A percentile compares a stretch with the other conserved stretches of the same genome.
Conservation (phyloP, 1,140 invertebrate genomes). For the Ceratina australensis region DNA sequence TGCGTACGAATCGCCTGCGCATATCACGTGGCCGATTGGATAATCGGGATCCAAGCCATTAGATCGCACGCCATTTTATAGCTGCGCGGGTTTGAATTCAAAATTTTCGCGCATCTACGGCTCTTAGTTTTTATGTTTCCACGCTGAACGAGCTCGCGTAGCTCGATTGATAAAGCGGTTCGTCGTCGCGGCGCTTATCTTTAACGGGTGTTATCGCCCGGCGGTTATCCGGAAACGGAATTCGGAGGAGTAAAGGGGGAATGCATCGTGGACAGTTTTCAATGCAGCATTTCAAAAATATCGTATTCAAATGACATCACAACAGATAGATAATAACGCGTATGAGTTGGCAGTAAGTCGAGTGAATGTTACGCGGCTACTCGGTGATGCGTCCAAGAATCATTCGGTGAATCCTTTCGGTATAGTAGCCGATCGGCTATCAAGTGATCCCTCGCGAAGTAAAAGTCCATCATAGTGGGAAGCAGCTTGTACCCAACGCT, state of each 20-base stretch:
- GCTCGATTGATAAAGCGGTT: too few species aligned
- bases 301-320: neutral
- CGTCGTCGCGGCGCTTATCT: neutral
- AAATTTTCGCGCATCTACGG: neutral
- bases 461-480: constrained; percentile 74
- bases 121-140: neutral
- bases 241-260: neutral
- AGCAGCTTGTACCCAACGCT: constrained; percentile 74
- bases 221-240: neutral
- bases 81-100: neutral
- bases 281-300: neutral
- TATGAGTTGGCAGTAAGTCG: neutral
- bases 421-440: constrained; percentile 72
- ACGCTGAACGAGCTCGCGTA: neutral
- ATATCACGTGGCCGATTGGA: neutral
- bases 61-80: constrained; percentile 2
- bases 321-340: neutral
- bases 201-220: neutral
- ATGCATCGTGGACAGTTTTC: neutral
- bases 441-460: constrained; percentile 62
- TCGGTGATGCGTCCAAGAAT: constrained; percentile 56
- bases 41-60: constrained; percentile 9
- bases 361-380: constrained; percentile 55
- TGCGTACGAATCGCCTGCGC: neutral
- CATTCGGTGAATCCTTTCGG: constrained; percentile 33